Conservation (phyloP, 2,797 vertebrate genomes). For the Myripristis jacobus region DNA sequence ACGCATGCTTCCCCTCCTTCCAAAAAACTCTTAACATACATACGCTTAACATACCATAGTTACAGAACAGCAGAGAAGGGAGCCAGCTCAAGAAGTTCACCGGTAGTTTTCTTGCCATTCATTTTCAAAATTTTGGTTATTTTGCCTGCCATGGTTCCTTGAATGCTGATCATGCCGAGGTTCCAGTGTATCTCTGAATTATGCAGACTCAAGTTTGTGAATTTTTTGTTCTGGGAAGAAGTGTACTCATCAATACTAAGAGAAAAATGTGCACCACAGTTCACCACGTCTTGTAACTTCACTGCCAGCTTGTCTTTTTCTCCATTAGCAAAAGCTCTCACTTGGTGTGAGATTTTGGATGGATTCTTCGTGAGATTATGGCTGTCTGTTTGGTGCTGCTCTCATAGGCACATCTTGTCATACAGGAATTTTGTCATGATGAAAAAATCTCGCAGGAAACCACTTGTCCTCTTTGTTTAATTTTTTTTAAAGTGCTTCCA, state of each 20-base stretch:
- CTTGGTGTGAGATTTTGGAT: constrained; percentile 6
- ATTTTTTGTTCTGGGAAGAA: constrained; percentile 3
- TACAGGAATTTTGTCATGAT: not conserved
- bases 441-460: not conserved
- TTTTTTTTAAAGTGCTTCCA: not conserved
- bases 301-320: constrained; percentile 10
- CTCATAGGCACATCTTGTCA: not conserved
- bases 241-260: not conserved
- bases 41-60: no score
- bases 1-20: no score
- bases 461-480: not conserved
- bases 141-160: not conserved
- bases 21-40: no score
- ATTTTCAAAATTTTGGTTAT: not conserved
- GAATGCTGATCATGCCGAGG: not conserved
- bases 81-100: no score
- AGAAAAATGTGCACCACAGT: not conserved
- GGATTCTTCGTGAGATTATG: not conserved
- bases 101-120: no score
- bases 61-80: no score
- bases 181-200: not conserved
- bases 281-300: constrained; percentile 7
- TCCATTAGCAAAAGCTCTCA: constrained; percentile 1
- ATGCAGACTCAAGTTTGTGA: not conserved
- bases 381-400: not conserved